phyloP scores from a whole-genome alignment of 2,797 vertebrate genomes.

The Gymnocypris eckloni region DNA sequence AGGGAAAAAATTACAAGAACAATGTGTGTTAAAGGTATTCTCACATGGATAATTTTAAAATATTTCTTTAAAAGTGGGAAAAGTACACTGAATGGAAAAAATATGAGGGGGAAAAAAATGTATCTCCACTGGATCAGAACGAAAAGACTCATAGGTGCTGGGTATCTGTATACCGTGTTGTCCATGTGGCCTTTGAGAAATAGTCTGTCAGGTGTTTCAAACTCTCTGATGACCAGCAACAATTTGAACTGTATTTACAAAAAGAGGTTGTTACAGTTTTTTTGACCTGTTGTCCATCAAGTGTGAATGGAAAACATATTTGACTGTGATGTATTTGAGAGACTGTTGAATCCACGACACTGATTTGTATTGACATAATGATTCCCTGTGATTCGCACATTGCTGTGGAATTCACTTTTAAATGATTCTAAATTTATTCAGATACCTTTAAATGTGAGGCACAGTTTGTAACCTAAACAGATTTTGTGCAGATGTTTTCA shows the following conservation, averaged over 20 bases:
- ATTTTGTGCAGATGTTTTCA: slow-evolving; percentile 33
- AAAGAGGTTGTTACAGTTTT: background rate
- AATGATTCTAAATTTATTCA: background rate
- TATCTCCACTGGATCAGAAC: slow-evolving; percentile 42
- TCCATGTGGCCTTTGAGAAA: slow-evolving; percentile 47
- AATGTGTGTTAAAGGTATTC: slow-evolving; percentile 4
- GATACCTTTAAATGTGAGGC: slow-evolving; percentile 16
- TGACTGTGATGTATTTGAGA: slow-evolving; percentile 45
- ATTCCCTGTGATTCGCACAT: slow-evolving; percentile 31
- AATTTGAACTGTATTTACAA: slow-evolving; percentile 24
- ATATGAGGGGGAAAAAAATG: slow-evolving; percentile 1
- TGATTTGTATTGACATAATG: slow-evolving; percentile 34
- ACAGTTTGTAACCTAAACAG: slow-evolving; percentile 13
- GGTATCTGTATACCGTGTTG: slow-evolving; percentile 38
- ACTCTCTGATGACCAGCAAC: slow-evolving; percentile 27
- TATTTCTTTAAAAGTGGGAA: slow-evolving; percentile 26
- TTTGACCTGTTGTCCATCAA: background rate
- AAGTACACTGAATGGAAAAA: slow-evolving; percentile 42
- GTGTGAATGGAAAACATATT: slow-evolving; percentile 24
- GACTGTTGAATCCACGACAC: slow-evolving; percentile 16
- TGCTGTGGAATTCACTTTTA: slow-evolving; percentile 39
- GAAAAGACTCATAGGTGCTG: slow-evolving; percentile 21
- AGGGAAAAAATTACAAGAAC: background rate
- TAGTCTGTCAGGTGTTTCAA: slow-evolving; percentile 32
- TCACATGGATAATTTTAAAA: slow-evolving; percentile 33